These are phyloP conservation scores for Lontra canadensis DNA, from an alignment of 2,113 vertebrate species.

Conservation along the genomic window DNA sequence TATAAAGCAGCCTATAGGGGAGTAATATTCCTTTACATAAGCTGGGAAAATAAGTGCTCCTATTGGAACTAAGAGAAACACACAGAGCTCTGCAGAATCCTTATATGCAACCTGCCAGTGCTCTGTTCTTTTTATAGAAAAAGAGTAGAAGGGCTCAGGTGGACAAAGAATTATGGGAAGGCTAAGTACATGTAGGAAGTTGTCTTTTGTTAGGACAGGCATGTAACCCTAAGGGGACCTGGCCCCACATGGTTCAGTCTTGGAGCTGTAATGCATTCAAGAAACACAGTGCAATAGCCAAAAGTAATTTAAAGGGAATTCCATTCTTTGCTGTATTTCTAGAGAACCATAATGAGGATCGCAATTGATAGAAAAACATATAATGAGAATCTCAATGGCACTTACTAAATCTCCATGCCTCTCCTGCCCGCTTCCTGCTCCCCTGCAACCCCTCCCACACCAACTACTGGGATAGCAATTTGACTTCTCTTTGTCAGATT, in stretches of 20 bases:
- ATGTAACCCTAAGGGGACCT: not conserved
- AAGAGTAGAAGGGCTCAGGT: not conserved
- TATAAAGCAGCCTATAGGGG: not conserved
- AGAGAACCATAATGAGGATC: conserved; percentile 39
- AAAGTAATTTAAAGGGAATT: conserved; percentile 49
- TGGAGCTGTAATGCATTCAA: conserved; percentile 1
- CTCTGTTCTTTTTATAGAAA: conserved; percentile 13
- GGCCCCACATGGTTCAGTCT: not conserved
- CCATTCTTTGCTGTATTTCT: conserved; percentile 13
- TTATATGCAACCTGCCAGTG: not conserved
- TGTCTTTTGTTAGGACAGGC: conserved; percentile 20
- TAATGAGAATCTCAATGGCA: not conserved
- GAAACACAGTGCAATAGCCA: conserved; percentile 35
- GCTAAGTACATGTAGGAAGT: not conserved
- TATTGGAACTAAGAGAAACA: not conserved
- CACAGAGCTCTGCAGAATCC: not conserved
- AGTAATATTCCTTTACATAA: not conserved
- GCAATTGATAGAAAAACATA: conserved; percentile 31
- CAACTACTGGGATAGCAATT: not conserved
- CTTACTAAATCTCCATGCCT: not conserved
- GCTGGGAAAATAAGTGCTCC: not conserved
- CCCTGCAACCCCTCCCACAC: not conserved
- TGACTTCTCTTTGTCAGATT: not conserved
- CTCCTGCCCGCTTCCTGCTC: not conserved
- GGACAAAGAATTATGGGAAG: conserved; percentile 20